Evolutionary conservation across 1,140 invertebrate genomes (phyloP).

Genomic region (Trinorchestia longiramus): DNA sequence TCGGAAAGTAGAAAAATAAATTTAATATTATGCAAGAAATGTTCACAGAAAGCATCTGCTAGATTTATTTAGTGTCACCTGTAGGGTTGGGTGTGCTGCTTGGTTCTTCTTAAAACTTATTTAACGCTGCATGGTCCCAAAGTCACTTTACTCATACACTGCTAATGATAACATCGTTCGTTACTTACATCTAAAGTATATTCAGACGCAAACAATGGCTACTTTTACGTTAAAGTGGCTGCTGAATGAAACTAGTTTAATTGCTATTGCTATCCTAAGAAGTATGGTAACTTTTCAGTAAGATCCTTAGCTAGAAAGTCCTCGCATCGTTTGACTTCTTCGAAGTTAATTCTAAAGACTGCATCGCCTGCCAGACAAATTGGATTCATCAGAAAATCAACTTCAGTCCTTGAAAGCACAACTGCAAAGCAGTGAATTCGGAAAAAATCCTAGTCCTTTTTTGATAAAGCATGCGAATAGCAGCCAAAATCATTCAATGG

Average conservation of each 20-base stretch:
- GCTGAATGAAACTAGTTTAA: background rate
- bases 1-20: no score
- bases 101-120: background rate
- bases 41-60: no score
- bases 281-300: background rate
- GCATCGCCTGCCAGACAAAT: background rate
- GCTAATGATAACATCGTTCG: background rate
- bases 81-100: no score
- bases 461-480: background rate
- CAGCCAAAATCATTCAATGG: background rate
- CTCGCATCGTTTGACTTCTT: background rate
- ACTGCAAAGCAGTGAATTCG: background rate
- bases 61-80: no score
- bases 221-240: background rate
- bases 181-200: background rate
- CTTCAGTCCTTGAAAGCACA: background rate
- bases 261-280: no score
- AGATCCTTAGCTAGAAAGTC: background rate
- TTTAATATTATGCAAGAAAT: no score
- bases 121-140: background rate
- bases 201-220: background rate
- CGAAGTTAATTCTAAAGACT: background rate
- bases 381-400: background rate
- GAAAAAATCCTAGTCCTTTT: background rate
- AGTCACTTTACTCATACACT: background rate